These are phyloP conservation scores for Cydia fagiglandana DNA, from an alignment of 1,140 invertebrate species.

Conservation along the genomic window DNA sequence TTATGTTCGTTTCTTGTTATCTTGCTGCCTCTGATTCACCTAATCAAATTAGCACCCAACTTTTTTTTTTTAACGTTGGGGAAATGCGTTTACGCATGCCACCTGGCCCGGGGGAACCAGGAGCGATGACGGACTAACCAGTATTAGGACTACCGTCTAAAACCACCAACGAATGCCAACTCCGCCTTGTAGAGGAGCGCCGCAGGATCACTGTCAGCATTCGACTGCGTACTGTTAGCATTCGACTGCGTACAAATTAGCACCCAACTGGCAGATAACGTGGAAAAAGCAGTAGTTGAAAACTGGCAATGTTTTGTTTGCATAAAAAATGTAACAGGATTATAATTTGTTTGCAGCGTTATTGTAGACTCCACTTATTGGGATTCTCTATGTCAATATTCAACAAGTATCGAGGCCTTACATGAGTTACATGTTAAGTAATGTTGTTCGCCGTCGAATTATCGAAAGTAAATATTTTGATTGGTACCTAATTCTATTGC, in stretches of 20 bases:
- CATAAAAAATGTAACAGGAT: neutral
- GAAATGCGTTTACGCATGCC: no score
- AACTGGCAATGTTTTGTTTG: slow-evolving; percentile 4
- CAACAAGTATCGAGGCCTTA: neutral
- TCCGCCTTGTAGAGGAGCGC: no score
- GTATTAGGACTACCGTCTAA: no score
- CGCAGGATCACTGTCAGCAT: no score
- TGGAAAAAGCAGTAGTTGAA: neutral
- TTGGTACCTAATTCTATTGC: neutral
- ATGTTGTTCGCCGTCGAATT: neutral
- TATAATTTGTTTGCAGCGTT: neutral
- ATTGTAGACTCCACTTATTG: slow-evolving; percentile 5
- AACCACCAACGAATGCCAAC: no score
- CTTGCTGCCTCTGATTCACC: neutral
- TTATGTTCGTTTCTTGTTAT: neutral
- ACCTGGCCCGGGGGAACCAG: no score
- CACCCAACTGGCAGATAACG: neutral
- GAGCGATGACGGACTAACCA: no score
- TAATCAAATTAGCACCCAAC: neutral
- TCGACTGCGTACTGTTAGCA: no score
- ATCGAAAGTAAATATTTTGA: neutral
- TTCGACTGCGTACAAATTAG: no score
- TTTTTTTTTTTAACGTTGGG: no score
- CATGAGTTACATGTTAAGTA: slow-evolving; percentile 28
- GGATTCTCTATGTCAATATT: neutral